Percentiles rank a stretch among this genome's conserved stretches.
phyloP scores from a whole-genome alignment of 2,797 vertebrate species.

The Pampus argenteus region DNA sequence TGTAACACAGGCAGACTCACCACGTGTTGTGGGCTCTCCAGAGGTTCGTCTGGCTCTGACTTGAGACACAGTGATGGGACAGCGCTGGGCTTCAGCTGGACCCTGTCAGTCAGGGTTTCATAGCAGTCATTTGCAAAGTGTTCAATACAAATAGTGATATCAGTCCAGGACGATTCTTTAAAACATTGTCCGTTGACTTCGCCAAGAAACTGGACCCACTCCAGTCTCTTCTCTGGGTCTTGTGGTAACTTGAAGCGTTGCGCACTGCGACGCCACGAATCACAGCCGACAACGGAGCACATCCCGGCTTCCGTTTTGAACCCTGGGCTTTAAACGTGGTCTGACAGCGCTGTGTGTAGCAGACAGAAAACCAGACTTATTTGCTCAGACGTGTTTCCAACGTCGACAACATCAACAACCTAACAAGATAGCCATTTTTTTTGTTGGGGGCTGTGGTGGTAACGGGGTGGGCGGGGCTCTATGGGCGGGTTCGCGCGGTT shows the following conservation, averaged over 20 bases:
- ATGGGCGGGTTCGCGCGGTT: constrained; percentile 1
- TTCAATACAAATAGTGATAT: constrained; percentile 54
- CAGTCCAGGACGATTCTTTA: constrained; percentile 63
- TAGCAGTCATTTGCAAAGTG: constrained; percentile 57
- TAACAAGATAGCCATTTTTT: background rate
- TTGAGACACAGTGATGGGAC: constrained; percentile 43
- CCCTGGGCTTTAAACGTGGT: background rate
- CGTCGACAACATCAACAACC: background rate
- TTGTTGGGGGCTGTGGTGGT: background rate
- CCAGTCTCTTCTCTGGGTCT: constrained; percentile 60
- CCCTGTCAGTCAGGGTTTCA: background rate
- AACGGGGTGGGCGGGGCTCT: constrained; percentile 13
- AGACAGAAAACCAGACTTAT: background rate
- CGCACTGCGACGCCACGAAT: constrained; percentile 29
- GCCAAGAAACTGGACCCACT: constrained; percentile 66
- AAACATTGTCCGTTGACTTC: constrained; percentile 50
- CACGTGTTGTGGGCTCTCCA: background rate
- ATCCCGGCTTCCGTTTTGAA: background rate
- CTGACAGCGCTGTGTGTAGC: background rate
- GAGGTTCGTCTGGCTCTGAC: constrained; percentile 11
- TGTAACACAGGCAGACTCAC: constrained; percentile 23
- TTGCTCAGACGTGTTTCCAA: too few species aligned
- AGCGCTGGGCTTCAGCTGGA: constrained; percentile 30
- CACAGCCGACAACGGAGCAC: constrained; percentile 60
- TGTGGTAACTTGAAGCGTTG: constrained; percentile 57